A percentile compares a stretch with the other conserved stretches of the same genome.
phyloP scores from a whole-genome alignment of 1,140 invertebrate species.

The Dendroctonus ponderosae region DNA sequence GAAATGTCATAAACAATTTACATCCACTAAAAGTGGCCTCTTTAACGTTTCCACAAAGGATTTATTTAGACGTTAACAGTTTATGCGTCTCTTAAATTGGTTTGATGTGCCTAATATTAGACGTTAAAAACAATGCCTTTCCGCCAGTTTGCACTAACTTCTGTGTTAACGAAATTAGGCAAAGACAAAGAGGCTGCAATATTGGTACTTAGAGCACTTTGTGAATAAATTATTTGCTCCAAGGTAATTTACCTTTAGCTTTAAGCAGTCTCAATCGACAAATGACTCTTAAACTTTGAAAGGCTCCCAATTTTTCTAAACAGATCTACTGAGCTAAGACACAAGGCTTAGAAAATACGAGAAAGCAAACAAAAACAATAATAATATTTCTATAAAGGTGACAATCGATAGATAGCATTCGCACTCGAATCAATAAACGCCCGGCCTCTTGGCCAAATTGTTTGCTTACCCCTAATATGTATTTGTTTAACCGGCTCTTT shows the following conservation, averaged over 20 bases:
- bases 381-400: constrained; percentile 16
- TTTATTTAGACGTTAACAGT: constrained; percentile 20
- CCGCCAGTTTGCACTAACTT: constrained; percentile 10
- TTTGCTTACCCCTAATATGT: constrained; percentile 12
- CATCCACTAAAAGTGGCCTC: constrained; percentile 8
- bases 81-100: constrained; percentile 18
- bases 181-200: constrained; percentile 7
- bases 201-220: constrained; percentile 10
- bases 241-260: neutral
- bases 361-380: constrained; percentile 10
- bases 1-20: constrained; percentile 23
- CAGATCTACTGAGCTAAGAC: neutral
- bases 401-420: constrained; percentile 8
- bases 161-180: constrained; percentile 16
- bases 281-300: neutral
- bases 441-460: neutral
- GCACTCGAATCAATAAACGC: constrained; percentile 4
- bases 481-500: constrained; percentile 2
- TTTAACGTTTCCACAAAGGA: constrained; percentile 12
- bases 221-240: neutral
- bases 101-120: constrained; percentile 8
- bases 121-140: constrained; percentile 17
- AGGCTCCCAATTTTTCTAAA: neutral
- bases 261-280: neutral
- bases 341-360: constrained; percentile 1